These are phyloP conservation scores for Platyrinchus mystaceus DNA, from an alignment of 2,797 vertebrate species.

Conservation along the genomic window DNA sequence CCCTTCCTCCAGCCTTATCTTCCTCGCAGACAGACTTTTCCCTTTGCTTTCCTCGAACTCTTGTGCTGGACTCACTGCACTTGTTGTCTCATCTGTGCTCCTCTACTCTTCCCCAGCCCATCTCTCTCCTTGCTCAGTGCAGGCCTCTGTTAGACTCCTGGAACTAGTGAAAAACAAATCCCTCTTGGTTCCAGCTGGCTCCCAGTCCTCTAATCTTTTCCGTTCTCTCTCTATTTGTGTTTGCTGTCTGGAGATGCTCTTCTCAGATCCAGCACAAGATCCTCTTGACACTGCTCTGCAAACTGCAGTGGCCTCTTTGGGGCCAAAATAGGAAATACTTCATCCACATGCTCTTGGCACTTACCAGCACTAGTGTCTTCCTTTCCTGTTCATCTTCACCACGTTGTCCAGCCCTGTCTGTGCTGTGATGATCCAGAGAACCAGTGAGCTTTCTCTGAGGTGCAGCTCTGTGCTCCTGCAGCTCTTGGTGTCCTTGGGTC, in stretches of 20 bases:
- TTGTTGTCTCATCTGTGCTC: fast-evolving
- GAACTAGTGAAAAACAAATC: neutral
- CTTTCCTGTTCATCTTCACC: neutral
- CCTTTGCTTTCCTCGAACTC: conserved; percentile 10
- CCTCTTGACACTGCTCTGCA: neutral
- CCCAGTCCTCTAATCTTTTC: neutral
- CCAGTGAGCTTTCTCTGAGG: neutral
- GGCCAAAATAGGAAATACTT: neutral
- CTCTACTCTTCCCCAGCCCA: neutral
- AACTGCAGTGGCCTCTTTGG: neutral
- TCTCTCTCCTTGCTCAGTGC: neutral
- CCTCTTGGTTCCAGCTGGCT: neutral
- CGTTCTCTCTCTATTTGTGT: neutral
- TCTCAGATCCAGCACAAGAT: neutral
- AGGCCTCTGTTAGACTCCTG: neutral
- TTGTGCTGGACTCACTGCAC: neutral
- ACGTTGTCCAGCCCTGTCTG: neutral
- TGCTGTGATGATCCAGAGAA: neutral
- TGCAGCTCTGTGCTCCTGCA: neutral
- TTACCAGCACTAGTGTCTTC: neutral
- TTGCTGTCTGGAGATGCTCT: neutral
- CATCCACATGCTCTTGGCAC: neutral
- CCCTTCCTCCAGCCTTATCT: conserved; percentile 39
- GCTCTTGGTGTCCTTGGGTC: neutral
- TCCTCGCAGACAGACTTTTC: neutral